These are phyloP conservation scores for Nomada fucata DNA, from an alignment of 2,888 invertebrate species.

Conservation along the genomic window DNA sequence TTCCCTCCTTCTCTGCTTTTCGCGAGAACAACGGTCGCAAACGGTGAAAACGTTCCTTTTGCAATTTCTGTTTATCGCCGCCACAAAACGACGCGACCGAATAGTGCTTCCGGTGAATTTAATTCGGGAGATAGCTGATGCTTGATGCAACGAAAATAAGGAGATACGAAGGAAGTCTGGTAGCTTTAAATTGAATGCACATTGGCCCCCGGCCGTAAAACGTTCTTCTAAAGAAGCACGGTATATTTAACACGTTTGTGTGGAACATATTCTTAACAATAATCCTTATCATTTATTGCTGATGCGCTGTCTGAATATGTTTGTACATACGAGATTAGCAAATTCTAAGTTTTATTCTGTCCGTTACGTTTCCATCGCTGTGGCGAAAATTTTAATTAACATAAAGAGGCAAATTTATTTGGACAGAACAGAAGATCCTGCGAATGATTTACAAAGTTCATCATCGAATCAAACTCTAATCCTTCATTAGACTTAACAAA, in stretches of 20 bases:
- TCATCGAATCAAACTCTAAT: no score
- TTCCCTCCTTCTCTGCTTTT: conserved; percentile 15
- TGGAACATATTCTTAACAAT: not conserved
- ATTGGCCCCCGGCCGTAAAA: not conserved
- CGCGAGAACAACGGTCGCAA: not conserved
- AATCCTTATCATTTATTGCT: not conserved
- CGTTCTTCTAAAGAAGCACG: not conserved
- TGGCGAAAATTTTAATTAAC: no score
- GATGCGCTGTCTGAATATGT: no score
- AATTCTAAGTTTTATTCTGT: no score
- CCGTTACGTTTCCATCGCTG: no score
- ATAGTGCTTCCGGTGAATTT: conserved; percentile 47
- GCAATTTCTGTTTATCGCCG: conserved; percentile 47
- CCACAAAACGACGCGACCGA: conserved; percentile 32
- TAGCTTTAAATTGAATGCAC: not conserved
- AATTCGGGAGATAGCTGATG: conserved; percentile 37
- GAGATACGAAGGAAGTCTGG: not conserved
- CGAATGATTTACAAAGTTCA: no score
- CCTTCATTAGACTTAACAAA: no score
- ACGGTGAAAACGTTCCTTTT: not conserved
- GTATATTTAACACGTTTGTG: not conserved
- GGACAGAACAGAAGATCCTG: no score
- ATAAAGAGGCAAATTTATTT: no score
- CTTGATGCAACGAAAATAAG: not conserved
- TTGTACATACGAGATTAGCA: no score